phyloP scores from a whole-genome alignment of 2,888 invertebrate genomes.

The Mimas tiliae region DNA sequence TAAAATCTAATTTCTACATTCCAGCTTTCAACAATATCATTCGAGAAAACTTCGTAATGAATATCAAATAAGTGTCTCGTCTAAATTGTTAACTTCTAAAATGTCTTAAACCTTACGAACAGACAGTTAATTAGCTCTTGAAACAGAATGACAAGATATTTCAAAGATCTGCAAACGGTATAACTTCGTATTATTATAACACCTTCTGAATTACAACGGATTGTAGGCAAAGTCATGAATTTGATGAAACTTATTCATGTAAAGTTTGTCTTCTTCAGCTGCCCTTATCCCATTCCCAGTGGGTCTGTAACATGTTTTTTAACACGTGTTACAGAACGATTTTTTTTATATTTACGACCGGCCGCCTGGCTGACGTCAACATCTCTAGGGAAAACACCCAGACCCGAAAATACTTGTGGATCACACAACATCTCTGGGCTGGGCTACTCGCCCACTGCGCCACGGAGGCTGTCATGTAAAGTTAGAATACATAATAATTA shows the following conservation, averaged over 20 bases:
- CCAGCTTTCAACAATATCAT: background rate
- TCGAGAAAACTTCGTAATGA: background rate
- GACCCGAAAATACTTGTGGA: too few relatives aligned
- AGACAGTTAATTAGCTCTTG: conserved; percentile 23
- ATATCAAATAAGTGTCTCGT: conserved; percentile 13
- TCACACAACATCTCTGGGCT: too few relatives aligned
- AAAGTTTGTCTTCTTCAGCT: too few relatives aligned
- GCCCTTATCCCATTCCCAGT: too few relatives aligned
- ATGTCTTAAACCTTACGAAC: conserved; percentile 16
- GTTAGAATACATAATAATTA: too few relatives aligned
- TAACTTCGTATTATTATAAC: conserved; percentile 3
- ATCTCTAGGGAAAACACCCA: too few relatives aligned
- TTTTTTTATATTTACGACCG: too few relatives aligned
- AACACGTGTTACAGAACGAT: too few relatives aligned
- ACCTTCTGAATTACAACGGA: background rate
- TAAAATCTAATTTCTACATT: background rate
- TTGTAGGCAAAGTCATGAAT: background rate
- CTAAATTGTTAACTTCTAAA: conserved; percentile 33
- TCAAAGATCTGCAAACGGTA: conserved; percentile 35
- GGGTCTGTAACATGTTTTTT: too few relatives aligned
- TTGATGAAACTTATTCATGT: background rate
- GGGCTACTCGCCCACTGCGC: too few relatives aligned
- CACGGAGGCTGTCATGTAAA: too few relatives aligned
- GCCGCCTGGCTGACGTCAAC: too few relatives aligned
- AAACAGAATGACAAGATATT: conserved; percentile 35